Evolutionary conservation across 2,113 vertebrate genomes (phyloP).

Genomic region (Sarotherodon lohbergeri): DNA sequence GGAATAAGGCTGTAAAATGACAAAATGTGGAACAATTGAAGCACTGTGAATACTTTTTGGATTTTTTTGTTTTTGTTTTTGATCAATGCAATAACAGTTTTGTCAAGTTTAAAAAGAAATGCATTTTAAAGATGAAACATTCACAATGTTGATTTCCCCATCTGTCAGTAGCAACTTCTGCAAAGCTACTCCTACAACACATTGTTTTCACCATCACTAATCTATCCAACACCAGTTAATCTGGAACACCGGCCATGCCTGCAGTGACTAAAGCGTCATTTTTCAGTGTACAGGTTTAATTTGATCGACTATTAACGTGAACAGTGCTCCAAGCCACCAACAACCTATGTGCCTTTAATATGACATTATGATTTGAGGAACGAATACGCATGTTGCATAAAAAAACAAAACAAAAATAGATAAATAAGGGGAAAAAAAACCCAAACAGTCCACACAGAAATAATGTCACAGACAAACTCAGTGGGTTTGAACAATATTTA

Average conservation of each 20-base stretch:
- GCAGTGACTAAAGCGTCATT: neutral
- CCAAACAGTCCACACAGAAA: neutral
- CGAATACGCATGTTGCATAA: neutral
- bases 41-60: neutral
- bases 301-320: neutral
- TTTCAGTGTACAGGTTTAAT: neutral
- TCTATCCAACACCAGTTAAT: neutral
- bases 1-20: neutral
- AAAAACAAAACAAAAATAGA: neutral
- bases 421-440: neutral
- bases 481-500: conserved; percentile 19
- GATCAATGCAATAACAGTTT: neutral
- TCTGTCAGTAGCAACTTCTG: neutral
- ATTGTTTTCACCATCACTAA: neutral
- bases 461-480: neutral
- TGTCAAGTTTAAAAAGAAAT: neutral
- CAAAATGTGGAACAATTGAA: neutral
- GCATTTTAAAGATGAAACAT: neutral
- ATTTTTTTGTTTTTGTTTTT: neutral
- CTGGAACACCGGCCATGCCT: neutral
- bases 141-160: neutral
- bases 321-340: neutral
- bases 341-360: neutral
- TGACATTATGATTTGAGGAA: neutral
- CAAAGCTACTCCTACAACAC: neutral